Conservation (phyloP, 2,113 vertebrate species). For the Gorilla gorilla region DNA sequence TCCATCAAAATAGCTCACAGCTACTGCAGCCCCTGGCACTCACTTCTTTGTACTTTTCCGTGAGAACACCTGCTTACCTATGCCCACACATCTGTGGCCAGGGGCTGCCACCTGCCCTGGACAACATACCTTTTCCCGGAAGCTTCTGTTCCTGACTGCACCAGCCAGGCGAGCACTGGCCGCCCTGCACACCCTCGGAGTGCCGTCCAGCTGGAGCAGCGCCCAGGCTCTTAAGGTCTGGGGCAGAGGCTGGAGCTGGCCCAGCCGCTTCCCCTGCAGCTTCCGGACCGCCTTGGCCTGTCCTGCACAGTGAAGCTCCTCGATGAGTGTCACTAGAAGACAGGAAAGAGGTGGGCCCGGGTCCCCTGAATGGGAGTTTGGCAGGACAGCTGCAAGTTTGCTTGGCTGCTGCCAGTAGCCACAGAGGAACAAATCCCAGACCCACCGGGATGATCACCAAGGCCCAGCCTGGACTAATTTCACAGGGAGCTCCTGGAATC, state of each 20-base stretch:
- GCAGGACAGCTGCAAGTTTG: accelerated
- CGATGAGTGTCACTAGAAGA: constrained; percentile 85
- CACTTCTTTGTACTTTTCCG: accelerated
- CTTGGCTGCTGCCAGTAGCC: neutral
- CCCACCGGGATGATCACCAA: accelerated
- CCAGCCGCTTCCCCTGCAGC: constrained; percentile 86
- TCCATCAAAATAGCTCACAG: neutral
- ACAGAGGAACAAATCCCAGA: neutral
- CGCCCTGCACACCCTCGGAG: constrained; percentile 87
- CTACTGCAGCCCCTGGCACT: accelerated
- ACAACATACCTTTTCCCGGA: constrained; percentile 88
- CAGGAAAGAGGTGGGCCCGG: neutral
- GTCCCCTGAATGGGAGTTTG: accelerated
- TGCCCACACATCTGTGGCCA: neutral
- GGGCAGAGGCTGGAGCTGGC: constrained; percentile 89
- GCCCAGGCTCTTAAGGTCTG: constrained; percentile 88
- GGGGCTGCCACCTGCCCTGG: neutral
- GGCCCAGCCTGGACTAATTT: too few relatives aligned
- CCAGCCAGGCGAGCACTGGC: constrained; percentile 85
- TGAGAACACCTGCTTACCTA: neutral
- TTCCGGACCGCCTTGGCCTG: constrained; percentile 87
- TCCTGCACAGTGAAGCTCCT: constrained; percentile 86
- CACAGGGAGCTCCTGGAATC: neutral
- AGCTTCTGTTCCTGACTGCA: constrained; percentile 81
- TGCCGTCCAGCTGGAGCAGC: constrained; percentile 89